These are phyloP conservation scores for Rhea americana DNA, from an alignment of 2,113 vertebrate species.

Conservation along the genomic window DNA sequence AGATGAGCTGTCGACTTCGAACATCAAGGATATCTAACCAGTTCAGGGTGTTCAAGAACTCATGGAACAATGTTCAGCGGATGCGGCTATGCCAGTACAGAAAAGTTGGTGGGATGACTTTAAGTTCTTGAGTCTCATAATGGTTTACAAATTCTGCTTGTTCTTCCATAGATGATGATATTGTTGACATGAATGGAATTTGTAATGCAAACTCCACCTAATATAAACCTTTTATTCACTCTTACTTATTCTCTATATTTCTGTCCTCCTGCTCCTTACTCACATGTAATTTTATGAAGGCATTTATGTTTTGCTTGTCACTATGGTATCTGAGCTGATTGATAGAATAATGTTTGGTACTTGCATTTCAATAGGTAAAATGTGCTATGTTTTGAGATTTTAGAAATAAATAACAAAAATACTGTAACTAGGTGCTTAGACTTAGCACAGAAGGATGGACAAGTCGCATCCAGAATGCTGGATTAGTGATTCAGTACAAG, in stretches of 20 bases:
- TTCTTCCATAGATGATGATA: background rate
- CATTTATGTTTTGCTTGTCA: background rate
- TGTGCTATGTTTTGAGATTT: background rate
- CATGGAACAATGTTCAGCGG: background rate
- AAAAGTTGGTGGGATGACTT: background rate
- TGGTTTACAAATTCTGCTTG: background rate
- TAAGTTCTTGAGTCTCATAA: background rate
- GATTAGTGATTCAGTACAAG: background rate
- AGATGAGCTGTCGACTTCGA: background rate
- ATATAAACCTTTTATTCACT: background rate
- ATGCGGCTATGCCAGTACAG: background rate
- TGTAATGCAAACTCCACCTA: background rate
- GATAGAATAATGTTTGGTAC: background rate
- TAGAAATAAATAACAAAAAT: background rate
- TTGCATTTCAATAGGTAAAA: background rate
- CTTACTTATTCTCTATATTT: background rate
- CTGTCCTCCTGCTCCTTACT: background rate
- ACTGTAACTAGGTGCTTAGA: background rate
- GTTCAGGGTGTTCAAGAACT: background rate
- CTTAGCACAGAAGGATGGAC: background rate
- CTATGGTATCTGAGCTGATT: background rate
- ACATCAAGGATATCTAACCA: background rate
- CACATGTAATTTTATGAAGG: background rate
- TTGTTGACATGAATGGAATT: background rate
- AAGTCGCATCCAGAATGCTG: no score